Evolutionary conservation across 2,888 invertebrate species (phyloP), one percentile per base, ranked within the genome.

Genomic region (Synanthedon formicaeformis): DNA sequence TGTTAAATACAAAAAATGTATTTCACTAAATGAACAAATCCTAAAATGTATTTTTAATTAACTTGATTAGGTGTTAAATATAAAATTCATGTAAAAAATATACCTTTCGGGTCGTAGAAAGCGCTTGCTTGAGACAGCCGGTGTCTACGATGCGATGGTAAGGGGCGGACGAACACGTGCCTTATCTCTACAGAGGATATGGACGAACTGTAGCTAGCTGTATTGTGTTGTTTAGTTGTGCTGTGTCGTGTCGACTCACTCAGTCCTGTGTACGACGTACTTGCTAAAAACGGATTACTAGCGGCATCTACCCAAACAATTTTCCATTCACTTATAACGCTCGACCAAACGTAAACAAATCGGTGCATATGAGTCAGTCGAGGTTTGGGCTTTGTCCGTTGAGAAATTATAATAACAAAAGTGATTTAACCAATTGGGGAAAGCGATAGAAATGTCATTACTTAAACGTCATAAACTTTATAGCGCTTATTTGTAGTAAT

Each of bases 141-240:
- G 34, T 10, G 34, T 66, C 60, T 61, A 67, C 65, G 67, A 65
- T 60, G 62, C 60, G 59, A 59, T 60, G 61, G 59, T 58, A 61
- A 57, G 52, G 57, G 61, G 59, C 56, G 52, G 54, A 10, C 57
- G 54, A 55, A 53, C 55, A 58, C 73, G 73, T 73, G 73, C 69
- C 70, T 71, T 73, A 72, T 73, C 73, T 60, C 56, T 56, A 56
- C 57, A 54, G 59, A 62, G 61, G 58, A 55, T 65, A 61, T 60
- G 58, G 62, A 61, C 64, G 58, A 59, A 55, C 64, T 60, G 60
- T 60, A 60, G 56, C 60, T 41, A 41, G 56, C 60, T 61, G 60
- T 45, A 13, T 34, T 34, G 8, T 34, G 5, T 5, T 23, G 23
- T 34, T 6, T 10, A 34, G 34, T 34, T 34, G 34, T 34, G 34